Conservation (phyloP, 2,113 vertebrate species). For the Varanus salvator region DNA sequence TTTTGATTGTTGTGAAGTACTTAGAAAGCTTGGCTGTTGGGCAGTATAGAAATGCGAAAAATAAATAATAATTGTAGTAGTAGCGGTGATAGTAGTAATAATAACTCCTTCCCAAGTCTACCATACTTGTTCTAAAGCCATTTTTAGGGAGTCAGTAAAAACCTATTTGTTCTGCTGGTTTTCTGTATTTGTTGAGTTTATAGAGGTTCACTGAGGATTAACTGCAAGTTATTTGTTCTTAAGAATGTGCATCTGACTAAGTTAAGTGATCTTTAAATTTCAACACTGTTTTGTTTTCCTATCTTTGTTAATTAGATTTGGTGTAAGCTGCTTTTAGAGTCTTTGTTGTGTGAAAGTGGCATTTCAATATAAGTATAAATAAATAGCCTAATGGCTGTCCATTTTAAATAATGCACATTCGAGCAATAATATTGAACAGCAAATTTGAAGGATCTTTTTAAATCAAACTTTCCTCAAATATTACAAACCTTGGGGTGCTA, state of each 20-base stretch:
- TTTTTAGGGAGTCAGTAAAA: background rate
- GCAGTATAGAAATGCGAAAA: too few species aligned
- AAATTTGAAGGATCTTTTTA: background rate
- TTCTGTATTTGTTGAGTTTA: background rate
- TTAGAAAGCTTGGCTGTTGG: too few species aligned
- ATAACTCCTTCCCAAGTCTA: background rate
- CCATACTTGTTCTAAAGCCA: background rate
- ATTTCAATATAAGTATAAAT: too few species aligned
- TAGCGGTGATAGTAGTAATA: too few species aligned
- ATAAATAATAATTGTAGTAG: too few species aligned
- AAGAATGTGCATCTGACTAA: too few species aligned
- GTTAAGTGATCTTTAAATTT: background rate
- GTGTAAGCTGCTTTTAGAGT: background rate
- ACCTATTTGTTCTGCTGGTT: background rate
- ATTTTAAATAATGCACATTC: background rate
- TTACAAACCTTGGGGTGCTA: background rate
- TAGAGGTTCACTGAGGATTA: background rate
- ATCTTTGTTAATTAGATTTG: background rate
- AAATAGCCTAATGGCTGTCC: background rate
- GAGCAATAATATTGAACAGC: background rate
- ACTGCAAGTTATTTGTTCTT: background rate
- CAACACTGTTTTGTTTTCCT: background rate
- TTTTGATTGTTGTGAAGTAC: too few species aligned
- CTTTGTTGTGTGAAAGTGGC: background rate
- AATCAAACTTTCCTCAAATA: background rate